Percentiles rank a stretch among this genome's conserved stretches.
Conservation (phyloP, 2,797 vertebrate genomes). For the Oreochromis mossambicus region DNA sequence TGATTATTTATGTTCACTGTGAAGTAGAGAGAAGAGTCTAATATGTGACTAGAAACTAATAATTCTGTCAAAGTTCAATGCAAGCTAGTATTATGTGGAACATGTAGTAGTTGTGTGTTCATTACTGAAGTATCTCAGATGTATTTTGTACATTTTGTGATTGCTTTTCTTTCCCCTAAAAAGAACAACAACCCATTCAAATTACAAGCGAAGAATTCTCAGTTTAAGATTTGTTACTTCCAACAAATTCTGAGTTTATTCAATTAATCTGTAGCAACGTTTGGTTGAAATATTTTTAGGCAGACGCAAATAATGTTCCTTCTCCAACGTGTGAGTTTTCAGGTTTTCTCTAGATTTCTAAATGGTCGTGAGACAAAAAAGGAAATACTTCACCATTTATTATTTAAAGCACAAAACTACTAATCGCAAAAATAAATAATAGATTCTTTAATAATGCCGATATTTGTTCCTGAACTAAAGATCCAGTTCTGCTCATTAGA, state of each 20-base stretch:
- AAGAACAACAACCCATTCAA: background rate
- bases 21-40: background rate
- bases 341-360: background rate
- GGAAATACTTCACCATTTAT: background rate
- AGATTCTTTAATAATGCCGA: background rate
- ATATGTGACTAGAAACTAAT: constrained; percentile 10
- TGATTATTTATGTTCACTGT: constrained; percentile 23
- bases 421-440: background rate
- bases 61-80: background rate
- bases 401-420: background rate
- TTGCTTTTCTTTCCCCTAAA: background rate
- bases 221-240: background rate
- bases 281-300: background rate
- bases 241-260: background rate
- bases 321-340: background rate
- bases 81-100: background rate
- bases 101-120: background rate
- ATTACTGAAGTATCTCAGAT: background rate
- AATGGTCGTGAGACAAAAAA: background rate
- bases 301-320: background rate
- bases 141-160: background rate
- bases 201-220: background rate
- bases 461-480: background rate
- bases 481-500: background rate
- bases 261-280: background rate